These are phyloP conservation scores for Palythoa caribaeorum DNA, from an alignment of 92 coral and sea anemone genomes.

Conservation along the genomic window DNA sequence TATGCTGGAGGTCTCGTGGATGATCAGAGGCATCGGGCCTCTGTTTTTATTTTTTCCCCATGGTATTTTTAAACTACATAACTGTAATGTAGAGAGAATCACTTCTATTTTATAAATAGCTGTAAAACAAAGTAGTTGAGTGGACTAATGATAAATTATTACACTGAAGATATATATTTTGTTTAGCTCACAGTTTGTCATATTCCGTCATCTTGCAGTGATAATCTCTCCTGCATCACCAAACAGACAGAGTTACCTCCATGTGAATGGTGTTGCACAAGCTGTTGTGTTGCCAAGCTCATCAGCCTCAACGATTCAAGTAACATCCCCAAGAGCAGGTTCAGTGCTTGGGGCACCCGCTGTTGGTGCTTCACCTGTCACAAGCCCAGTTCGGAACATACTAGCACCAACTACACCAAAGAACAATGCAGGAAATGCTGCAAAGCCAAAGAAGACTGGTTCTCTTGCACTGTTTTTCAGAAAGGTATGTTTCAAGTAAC, in stretches of 20 bases:
- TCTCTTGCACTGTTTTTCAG: constrained; percentile 95
- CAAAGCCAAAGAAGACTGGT: constrained; percentile 90
- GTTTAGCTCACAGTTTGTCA: background rate
- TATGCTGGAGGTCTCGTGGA: no score
- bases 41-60: no score
- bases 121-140: background rate
- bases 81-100: no score
- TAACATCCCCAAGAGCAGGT: constrained; percentile 82
- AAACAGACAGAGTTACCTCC: constrained; percentile 73
- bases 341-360: constrained; percentile 63
- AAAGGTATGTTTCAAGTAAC: constrained; percentile 65
- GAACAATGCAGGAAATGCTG: constrained; percentile 55
- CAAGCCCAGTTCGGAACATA: constrained; percentile 79
- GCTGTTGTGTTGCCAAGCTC: constrained; percentile 56
- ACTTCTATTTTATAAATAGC: background rate
- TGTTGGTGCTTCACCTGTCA: constrained; percentile 65
- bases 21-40: no score
- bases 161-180: background rate
- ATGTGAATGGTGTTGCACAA: constrained; percentile 82
- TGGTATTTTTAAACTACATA: no score
- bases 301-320: constrained; percentile 65
- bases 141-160: no score
- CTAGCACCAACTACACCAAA: constrained; percentile 77
- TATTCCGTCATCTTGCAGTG: constrained; percentile 53
- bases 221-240: constrained; percentile 84